These are phyloP conservation scores for Sebastiscus tertius DNA, from an alignment of 2,797 vertebrate genomes.

Conservation along the genomic window DNA sequence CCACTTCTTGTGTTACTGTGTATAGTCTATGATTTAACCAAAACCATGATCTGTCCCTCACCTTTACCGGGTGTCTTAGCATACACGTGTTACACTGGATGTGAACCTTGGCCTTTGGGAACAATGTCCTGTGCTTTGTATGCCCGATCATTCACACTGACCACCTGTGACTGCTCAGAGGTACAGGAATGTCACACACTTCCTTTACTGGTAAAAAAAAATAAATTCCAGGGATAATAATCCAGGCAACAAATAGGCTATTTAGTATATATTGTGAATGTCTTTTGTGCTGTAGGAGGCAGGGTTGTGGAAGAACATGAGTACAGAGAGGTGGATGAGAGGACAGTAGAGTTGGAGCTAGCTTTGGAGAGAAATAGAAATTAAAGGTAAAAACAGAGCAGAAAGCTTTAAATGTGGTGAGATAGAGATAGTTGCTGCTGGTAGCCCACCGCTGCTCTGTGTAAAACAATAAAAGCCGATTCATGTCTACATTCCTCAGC, in stretches of 20 bases:
- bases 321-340: background rate
- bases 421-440: constrained; percentile 39
- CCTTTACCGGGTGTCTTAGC: background rate
- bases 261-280: background rate
- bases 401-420: constrained; percentile 21
- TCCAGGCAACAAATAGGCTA: background rate
- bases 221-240: background rate
- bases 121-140: constrained; percentile 1
- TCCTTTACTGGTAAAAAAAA: too few relatives aligned
- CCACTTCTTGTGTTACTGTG: background rate
- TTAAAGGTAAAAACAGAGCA: constrained; percentile 2
- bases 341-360: background rate
- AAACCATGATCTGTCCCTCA: background rate
- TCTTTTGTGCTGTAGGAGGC: background rate
- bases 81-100: background rate
- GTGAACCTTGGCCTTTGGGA: background rate
- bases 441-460: constrained; percentile 46
- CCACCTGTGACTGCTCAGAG: background rate
- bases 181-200: background rate
- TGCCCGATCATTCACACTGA: background rate
- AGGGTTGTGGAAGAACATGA: background rate
- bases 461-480: constrained; percentile 72
- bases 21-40: background rate
- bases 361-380: background rate
- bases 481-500: constrained; percentile 71